Percentiles rank a stretch among this genome's conserved stretches.
These are phyloP conservation scores for Schizothorax lantsangensis DNA, from an alignment of 2,797 vertebrate genomes.

Conservation along the genomic window DNA sequence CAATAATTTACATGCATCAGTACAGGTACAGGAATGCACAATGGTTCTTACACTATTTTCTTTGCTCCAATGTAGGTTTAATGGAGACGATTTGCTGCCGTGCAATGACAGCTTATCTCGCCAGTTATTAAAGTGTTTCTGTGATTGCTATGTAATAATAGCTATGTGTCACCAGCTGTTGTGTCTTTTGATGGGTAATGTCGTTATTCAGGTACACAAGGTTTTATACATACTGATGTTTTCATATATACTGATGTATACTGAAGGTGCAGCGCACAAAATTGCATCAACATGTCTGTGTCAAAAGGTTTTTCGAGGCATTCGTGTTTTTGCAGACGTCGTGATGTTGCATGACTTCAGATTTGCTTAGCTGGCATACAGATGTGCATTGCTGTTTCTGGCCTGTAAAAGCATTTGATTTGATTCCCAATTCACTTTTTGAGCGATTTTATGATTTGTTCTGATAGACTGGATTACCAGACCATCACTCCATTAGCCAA, in stretches of 20 bases:
- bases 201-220: conserved; percentile 18
- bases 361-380: conserved; percentile 18
- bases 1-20: conserved; percentile 49
- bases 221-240: conserved; percentile 24
- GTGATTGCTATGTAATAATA: conserved; percentile 42
- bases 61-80: conserved; percentile 35
- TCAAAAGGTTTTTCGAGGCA: conserved; percentile 26
- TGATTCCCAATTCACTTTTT: neutral
- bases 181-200: conserved; percentile 41
- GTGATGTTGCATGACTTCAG: conserved; percentile 8
- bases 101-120: conserved; percentile 39
- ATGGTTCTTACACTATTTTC: conserved; percentile 39
- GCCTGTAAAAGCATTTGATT: conserved; percentile 8
- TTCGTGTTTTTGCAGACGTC: neutral
- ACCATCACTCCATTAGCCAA: conserved; percentile 9
- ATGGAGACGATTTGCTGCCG: neutral
- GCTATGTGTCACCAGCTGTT: conserved; percentile 19
- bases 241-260: conserved; percentile 40
- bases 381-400: conserved; percentile 4
- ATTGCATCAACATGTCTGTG: conserved; percentile 42
- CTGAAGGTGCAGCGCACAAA: neutral
- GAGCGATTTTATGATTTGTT: neutral
- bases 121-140: conserved; percentile 32
- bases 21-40: conserved; percentile 29
- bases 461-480: conserved; percentile 29